Evolutionary conservation across 2,113 vertebrate genomes (phyloP), one percentile per base, ranked within the genome.

Genomic region (Gopherus evgoodei): DNA sequence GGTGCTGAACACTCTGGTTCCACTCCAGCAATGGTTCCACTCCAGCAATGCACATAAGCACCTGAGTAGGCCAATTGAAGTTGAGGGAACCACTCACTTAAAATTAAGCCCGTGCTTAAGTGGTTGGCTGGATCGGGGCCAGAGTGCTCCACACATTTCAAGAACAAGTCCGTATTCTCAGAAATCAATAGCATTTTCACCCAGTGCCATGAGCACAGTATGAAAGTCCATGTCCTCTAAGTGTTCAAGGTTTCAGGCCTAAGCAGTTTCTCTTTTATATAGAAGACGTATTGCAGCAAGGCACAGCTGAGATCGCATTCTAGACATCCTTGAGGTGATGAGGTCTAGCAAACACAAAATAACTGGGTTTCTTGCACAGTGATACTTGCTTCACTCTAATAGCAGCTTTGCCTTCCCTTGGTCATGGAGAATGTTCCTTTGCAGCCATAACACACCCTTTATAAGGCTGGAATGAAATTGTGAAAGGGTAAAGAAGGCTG

Each of bases 361-460:
- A 2, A 0, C 1, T 0, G 0, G 84, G 5, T 38, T 75, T 11
- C 49, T 76, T 75, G 10, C 56, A 9, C 0, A 0, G 29, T 12
- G 57, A 14, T 79, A 1, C 0, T 16, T 80, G 72, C 25, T 90
- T 35, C 12, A 19, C 69, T 87, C 31, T 78, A 8, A 0, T 31
- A 65, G 11, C 5, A 35, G 8, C 1, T 19, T 24, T 29, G 49
- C 35, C 29, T 86, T 50, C 52, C 42, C 78, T 52, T 80, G 75
- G 27, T 50, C 47, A 44, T 11, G 5, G 22, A 44, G 72, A 44
- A 76, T 13, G 22, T 44, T 50, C 16, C 49, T 35, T 80, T 49
- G 47, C 17, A 80, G 5, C 10, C 47, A 17, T 50, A 80, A 31
- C 49, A 21, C 27, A 35, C 16, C 35, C 11, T 78, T 25, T 78